Evolutionary conservation across 2,797 vertebrate genomes (phyloP).

Genomic region (Aeoliscus strigatus): DNA sequence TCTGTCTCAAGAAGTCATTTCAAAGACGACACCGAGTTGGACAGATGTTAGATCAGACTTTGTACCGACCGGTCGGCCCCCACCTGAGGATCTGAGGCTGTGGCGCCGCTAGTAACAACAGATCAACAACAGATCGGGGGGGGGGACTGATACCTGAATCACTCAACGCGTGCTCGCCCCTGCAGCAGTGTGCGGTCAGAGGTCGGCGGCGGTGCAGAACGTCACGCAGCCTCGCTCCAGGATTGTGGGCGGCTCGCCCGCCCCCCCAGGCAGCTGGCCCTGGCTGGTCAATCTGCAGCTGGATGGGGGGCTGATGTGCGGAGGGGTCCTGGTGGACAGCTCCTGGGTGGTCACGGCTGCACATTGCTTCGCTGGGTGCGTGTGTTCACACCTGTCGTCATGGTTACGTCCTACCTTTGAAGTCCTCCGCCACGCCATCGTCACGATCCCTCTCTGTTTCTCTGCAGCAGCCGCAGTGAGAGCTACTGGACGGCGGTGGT

Average conservation of each 20-base stretch:
- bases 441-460: too few relatives aligned
- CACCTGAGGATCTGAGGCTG: too few relatives aligned
- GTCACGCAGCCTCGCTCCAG: slow-evolving; percentile 74
- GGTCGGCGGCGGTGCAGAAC: slow-evolving; percentile 57
- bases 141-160: too few relatives aligned
- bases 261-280: slow-evolving; percentile 85
- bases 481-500: slow-evolving; percentile 87
- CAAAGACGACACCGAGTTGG: too few relatives aligned
- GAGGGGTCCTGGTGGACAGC: slow-evolving; percentile 86
- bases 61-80: too few relatives aligned
- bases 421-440: too few relatives aligned
- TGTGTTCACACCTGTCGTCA: background rate
- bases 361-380: slow-evolving; percentile 89
- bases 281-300: slow-evolving; percentile 91
- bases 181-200: slow-evolving; percentile 84
- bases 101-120: too few relatives aligned
- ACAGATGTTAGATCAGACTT: too few relatives aligned
- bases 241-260: slow-evolving; percentile 86
- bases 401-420: too few relatives aligned
- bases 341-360: slow-evolving; percentile 92
- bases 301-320: slow-evolving; percentile 87
- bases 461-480: slow-evolving; percentile 81
- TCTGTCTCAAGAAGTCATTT: too few relatives aligned
- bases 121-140: too few relatives aligned
- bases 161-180: slow-evolving; percentile 12